Conservation (phyloP, 2,797 vertebrate species). For the Lagorchestes hirsutus region DNA sequence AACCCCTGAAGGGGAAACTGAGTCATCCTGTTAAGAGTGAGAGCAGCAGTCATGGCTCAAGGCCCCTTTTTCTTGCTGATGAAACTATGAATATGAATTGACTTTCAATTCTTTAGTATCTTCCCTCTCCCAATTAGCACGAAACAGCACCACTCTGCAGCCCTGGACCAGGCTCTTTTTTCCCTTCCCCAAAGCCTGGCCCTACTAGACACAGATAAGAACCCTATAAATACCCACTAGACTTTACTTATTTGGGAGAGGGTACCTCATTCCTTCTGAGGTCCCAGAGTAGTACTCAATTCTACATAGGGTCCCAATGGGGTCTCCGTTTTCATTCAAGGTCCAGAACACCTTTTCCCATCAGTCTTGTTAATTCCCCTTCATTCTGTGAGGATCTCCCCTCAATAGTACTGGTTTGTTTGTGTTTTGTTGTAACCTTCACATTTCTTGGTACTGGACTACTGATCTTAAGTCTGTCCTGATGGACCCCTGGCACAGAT, state of each 20-base stretch:
- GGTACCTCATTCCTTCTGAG: neutral
- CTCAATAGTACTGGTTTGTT: neutral
- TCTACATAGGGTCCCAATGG: neutral
- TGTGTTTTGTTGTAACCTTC: neutral
- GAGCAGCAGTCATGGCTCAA: neutral
- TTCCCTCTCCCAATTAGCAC: neutral
- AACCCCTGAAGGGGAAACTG: neutral
- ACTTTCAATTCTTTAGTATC: neutral
- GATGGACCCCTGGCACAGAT: neutral
- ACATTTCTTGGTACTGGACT: neutral
- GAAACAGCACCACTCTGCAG: neutral
- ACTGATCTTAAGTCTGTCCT: neutral
- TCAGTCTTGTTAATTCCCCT: neutral
- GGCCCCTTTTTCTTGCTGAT: neutral
- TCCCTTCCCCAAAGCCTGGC: neutral
- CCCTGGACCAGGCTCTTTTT: neutral
- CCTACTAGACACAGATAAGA: neutral
- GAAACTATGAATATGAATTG: neutral
- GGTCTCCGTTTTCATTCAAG: neutral
- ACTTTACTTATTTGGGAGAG: neutral
- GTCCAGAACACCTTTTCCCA: neutral
- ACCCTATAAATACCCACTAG: neutral
- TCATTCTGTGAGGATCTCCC: neutral
- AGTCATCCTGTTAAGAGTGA: neutral
- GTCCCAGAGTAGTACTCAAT: neutral